phyloP scores from a whole-genome alignment of 2,797 vertebrate species.

The Notolepis coatsorum region DNA sequence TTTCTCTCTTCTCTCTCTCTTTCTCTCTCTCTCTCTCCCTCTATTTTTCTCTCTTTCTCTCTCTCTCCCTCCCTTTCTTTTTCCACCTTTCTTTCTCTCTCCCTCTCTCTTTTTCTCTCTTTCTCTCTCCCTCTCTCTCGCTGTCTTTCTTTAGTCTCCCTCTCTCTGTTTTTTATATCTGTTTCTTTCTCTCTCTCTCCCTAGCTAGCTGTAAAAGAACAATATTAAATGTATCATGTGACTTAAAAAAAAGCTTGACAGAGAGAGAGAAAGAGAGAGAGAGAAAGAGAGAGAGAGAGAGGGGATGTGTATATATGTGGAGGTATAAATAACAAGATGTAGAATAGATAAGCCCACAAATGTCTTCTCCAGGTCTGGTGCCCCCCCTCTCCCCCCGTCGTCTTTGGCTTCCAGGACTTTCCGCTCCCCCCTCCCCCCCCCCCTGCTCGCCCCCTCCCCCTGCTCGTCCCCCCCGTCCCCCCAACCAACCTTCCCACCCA shows the following conservation, averaged over 20 bases:
- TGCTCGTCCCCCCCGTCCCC: constrained; percentile 11
- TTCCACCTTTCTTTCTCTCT: neutral
- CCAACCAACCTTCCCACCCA: constrained; percentile 43
- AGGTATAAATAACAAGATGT: constrained; percentile 59
- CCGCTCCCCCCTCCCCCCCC: neutral
- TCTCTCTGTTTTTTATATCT: neutral
- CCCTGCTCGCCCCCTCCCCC: too few relatives aligned
- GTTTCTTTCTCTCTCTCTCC: too few relatives aligned
- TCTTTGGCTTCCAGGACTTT: constrained; percentile 51
- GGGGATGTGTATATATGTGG: constrained; percentile 66
- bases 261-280: too few relatives aligned
- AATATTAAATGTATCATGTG: neutral
- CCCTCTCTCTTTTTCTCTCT: neutral
- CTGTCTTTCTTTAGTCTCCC: neutral
- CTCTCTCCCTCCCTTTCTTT: neutral
- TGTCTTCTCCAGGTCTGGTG: constrained; percentile 64
- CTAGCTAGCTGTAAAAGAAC: too few relatives aligned
- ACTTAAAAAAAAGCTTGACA: too few relatives aligned
- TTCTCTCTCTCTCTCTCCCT: neutral
- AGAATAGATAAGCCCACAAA: constrained; percentile 66
- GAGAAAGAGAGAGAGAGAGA: constrained; percentile 3
- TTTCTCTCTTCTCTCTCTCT: constrained; percentile 46
- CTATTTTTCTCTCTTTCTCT: too few relatives aligned
- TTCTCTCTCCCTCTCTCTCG: neutral
- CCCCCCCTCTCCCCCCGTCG: constrained; percentile 42